phyloP scores from a whole-genome alignment of 2,113 vertebrate genomes.

The Cynopterus brachyotis region DNA sequence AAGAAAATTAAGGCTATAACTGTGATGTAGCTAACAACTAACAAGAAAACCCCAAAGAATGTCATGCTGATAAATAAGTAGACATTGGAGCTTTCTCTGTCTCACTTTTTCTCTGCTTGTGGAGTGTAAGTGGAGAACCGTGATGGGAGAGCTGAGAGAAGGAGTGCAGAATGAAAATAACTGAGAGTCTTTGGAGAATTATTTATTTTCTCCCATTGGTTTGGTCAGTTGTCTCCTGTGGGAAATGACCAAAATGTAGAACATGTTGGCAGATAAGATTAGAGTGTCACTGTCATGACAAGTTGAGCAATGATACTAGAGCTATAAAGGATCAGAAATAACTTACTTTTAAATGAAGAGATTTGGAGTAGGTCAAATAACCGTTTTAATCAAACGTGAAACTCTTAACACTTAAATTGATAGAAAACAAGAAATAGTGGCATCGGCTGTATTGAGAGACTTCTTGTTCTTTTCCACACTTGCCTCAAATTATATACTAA shows the following conservation, averaged over 20 bases:
- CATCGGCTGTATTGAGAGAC: neutral
- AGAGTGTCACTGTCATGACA: neutral
- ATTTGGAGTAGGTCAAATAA: neutral
- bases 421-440: neutral
- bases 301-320: neutral
- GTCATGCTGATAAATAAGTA: neutral
- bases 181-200: neutral
- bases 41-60: neutral
- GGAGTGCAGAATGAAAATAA: neutral
- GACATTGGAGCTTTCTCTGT: neutral
- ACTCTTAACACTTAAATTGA: neutral
- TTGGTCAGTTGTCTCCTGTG: neutral
- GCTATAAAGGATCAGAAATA: neutral
- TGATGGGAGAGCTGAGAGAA: neutral
- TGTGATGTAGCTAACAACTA: neutral
- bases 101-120: neutral
- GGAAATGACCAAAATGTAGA: neutral
- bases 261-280: neutral
- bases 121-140: neutral
- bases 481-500: neutral
- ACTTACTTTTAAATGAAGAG: neutral
- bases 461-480: neutral
- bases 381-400: neutral
- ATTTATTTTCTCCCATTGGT: neutral
- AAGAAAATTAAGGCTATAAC: neutral